Base-by-base conservation (phyloP, 2,888 invertebrate species). In the Caenorhabditis sp. region DNA sequence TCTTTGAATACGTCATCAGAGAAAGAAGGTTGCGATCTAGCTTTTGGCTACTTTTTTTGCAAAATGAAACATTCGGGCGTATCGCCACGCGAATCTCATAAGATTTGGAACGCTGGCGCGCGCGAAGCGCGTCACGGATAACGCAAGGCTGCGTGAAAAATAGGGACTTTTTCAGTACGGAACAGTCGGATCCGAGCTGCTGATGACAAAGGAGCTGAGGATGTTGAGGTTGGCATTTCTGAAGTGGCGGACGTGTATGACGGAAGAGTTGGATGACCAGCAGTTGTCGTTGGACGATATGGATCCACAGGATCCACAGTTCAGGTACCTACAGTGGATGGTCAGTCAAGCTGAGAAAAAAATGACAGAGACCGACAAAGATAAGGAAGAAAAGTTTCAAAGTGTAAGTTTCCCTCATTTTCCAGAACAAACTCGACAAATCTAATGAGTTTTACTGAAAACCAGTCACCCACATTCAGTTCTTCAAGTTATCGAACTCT, bases 251-350 rank as follows among this genome's bases (percentile, higher is more conserved):
- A 50, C 56, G 8, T 74, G 74, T 39, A 61, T 74, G 61, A 32
- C 52, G 7, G 66, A 74, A 20, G n/a, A 35, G n/a, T 20, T 74
- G 13, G 66, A 74, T 39, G 66, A 62, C 35, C 55, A 65, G 20
- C 48, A 68, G 17, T 22, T 74, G 17, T 66, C 66, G 0, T 22
- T 74, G 35, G 66, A 74, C 13, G 74, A 74, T 17, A 58, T 74
- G 74, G 74, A 74, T 62, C 74, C 74, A 9, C 17, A 59, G 43
- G 74, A 74, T 62, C 61, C 66, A 3, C 66, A 58, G 20, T 74
- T 62, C 15, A 53, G 50, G 13, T 58, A 74, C 22, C 37, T 74
- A 6, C 39, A 61, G 15, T 66, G 61, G 59, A n/a, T 66, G 27
- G 61, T 74, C 9, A 35, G 43, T 41, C 50, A 74, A 26, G 45